Evolutionary conservation across 2,888 invertebrate species (phyloP), one percentile per base, ranked within the genome.

Genomic region (Leucophora obtusa): DNA sequence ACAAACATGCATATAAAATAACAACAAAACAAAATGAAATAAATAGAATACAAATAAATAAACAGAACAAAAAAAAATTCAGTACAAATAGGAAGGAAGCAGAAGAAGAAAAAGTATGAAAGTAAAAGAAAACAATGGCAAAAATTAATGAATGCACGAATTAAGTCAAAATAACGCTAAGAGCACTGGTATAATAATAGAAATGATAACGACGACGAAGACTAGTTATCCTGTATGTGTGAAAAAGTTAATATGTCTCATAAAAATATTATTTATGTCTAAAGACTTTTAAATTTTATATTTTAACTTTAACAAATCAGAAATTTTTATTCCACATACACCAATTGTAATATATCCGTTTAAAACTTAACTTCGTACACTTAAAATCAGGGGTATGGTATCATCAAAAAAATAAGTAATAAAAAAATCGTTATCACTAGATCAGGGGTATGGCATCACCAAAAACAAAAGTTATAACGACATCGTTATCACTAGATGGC

Each of bases 131-230:
- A 21, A 62, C 66, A 72, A 78, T 72, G n/a, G 33, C 17, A 65
- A 58, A 76, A 78, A 71, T 66, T 54, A 78, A 78, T 78, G 51
- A 78, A 62, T 62, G 78, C 72, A 51, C 50, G 72, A 78, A 78
- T 78, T 78, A 78, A 72, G 68, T 78, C 72, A 50, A 72, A 78
- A 78, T 78, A 68, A 56, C 66, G 78, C 78, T 68, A 35, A 54
- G 62, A 68, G 78, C 78, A 51, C 68, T 78, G 62, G 66, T 58
- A 76, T 76, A 69, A 76, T 62, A 75, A 74, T 7, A 28, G 6
- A 6, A 28, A 28, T 28, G 6, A 28, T 28, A 7, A 62, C 69
- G 38, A 50, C 35, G 63, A 76, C 62, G 75, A 62, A 56, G 62
- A 69, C 69, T 50, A 62, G 50, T 47, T 76, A 56, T 69, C 56